Conservation (phyloP, 1,140 invertebrate species). For the Sitodiplosis mosellana region DNA sequence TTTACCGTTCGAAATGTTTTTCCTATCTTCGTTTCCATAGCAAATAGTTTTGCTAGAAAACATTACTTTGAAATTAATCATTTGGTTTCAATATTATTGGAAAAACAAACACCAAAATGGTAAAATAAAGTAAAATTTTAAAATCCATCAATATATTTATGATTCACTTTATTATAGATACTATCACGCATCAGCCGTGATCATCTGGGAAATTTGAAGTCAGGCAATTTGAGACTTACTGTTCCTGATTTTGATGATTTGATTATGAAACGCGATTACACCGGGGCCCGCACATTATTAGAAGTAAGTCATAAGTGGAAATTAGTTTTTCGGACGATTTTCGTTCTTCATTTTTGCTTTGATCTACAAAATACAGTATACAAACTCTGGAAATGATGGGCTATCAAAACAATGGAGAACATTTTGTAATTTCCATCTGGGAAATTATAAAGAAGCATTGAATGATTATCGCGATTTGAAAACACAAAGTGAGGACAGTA, state of each 20-base stretch:
- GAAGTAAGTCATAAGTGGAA: constrained; percentile 35
- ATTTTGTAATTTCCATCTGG: constrained; percentile 88
- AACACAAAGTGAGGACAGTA: constrained; percentile 37
- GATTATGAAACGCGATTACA: constrained; percentile 74
- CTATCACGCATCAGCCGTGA: constrained; percentile 51
- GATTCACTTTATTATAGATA: too few species aligned
- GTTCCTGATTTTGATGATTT: constrained; percentile 83
- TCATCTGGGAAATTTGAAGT: constrained; percentile 24
- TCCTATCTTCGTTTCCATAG: too few species aligned
- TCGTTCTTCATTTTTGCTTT: background rate
- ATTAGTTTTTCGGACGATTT: background rate
- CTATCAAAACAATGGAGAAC: constrained; percentile 73
- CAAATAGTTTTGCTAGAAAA: too few species aligned
- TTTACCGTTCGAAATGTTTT: too few species aligned
- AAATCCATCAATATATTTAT: too few species aligned
- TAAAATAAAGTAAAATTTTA: too few species aligned
- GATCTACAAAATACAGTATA: background rate
- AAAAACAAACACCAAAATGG: too few species aligned
- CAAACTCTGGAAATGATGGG: constrained; percentile 9
- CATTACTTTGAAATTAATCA: too few species aligned
- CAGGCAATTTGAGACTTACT: constrained; percentile 18
- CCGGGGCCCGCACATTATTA: constrained; percentile 77
- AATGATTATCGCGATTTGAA: constrained; percentile 38
- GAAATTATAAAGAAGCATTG: constrained; percentile 79
- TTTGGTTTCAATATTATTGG: too few species aligned